Evolutionary conservation across 2,888 invertebrate genomes (phyloP), one percentile per base, ranked within the genome.

Genomic region (Pilophorus perplexus): DNA sequence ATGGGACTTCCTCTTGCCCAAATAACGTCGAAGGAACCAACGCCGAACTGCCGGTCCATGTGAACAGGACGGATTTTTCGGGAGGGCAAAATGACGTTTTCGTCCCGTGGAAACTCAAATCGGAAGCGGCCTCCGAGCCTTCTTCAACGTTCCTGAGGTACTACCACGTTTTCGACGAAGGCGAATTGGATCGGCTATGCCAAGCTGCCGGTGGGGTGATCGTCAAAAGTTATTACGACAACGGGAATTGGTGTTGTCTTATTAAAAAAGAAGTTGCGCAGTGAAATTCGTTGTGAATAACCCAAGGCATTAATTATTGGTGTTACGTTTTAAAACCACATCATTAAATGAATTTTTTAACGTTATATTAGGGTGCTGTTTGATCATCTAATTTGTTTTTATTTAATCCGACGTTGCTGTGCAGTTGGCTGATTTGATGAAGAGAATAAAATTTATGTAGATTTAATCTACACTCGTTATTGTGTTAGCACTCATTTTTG

Each of bases 171-270:
- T 98, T 97, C 75, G 85, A 88, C 72, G 86, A 90, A 72, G 84
- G 84, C 0, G 97, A 95, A 79, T 77, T 95, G 37, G 84, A 88
- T 72, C 72, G 77, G 1, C 77, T 95, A 42, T 88, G 89, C 71
- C 74, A 74, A 20, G 77, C 80, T 69, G 71, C 78, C 0, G 78
- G 77, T 44, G 78, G 88, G 38, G 73, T 75, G 44, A 78, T 95
- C 10, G 75, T 83, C 28, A 79, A 82, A 25, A 85, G 84, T 73
- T 98, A 92, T 77, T 96, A 96, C 74, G 97, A 97, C 77, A 90
- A 97, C 77, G 98, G 98, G 0, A 98, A 98, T 77, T 95, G 96
- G 91, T 96, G 95, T 80, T 84, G 90, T 28, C 79, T 90, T 72
- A 83, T 93, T 74, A 80, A 28, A 2, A 52, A 10, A 52, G 28